Percentiles rank a stretch among this genome's conserved stretches.
Evolutionary conservation across 2,113 vertebrate species (phyloP).

Genomic region (Vimba vimba): DNA sequence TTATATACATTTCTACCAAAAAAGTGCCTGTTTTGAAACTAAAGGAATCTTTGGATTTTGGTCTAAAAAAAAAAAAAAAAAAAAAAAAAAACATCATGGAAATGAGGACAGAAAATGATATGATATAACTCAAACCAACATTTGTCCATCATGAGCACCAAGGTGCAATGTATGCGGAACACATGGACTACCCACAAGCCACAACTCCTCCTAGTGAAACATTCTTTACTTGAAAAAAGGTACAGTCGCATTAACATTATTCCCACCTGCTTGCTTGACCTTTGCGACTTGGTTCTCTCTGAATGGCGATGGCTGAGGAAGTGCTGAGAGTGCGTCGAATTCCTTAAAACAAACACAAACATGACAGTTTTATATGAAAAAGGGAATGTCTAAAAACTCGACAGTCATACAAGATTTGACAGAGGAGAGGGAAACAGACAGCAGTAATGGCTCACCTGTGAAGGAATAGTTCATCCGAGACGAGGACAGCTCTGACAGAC

Average conservation of each 20-base stretch:
- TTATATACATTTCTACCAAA: background rate
- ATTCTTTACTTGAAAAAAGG: background rate
- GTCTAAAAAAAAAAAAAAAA: background rate
- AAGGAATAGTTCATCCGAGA: conserved; percentile 81
- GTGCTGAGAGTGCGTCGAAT: conserved; percentile 89
- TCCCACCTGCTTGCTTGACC: conserved; percentile 84
- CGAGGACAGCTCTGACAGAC: conserved; percentile 86
- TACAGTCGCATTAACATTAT: background rate
- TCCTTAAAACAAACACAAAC: conserved; percentile 59
- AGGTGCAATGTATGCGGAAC: too few relatives aligned
- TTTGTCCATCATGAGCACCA: too few relatives aligned
- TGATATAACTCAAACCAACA: background rate
- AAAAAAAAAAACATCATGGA: too few relatives aligned
- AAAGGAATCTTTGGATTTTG: background rate
- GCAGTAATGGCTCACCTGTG: conserved; percentile 76
- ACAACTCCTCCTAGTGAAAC: background rate
- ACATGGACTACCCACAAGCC: too few relatives aligned
- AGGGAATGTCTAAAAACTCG: conserved; percentile 23
- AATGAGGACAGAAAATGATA: background rate
- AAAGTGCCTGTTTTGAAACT: too few relatives aligned
- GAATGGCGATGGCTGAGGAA: conserved; percentile 82
- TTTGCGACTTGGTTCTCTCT: conserved; percentile 85
- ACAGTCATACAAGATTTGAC: conserved; percentile 4
- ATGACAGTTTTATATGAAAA: conserved; percentile 9
- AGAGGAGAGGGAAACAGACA: background rate